Evolutionary conservation across 2,113 vertebrate species (phyloP), one percentile per base, ranked within the genome.

Genomic region (Vidua chalybeata): DNA sequence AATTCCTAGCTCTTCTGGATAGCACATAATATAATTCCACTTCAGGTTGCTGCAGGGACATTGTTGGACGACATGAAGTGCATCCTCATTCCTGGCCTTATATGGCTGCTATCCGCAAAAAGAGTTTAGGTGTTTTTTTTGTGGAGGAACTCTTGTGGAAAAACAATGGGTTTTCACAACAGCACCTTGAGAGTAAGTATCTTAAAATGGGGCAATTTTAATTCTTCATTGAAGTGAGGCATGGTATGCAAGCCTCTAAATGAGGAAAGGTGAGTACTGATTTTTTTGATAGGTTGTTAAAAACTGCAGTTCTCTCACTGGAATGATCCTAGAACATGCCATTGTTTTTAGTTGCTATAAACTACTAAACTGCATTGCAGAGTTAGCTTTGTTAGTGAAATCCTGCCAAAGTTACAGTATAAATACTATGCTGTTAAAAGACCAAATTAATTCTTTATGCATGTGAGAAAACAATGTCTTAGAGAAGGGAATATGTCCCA

Each of bases 41-140:
- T 91, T 69, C 67, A 69, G 49, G 18, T 76, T 69, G 30, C 56
- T 93, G 74, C 39, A 43, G 0, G 0, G 59, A 62, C 15, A 39
- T 92, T 41, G 12, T 41, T 0, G 1, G 30, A 68, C 71, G 48
- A 89, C 6, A 3, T 0, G 0, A 6, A 5, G 12, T 49, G 4
- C 0, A 0, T 56, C 28, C 62, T 79, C 55, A 73, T 64, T 95
- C 58, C 15, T 39, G 62, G 54, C 66, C 74, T 61, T 78, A 3
- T 19, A 52, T 62, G 62, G 62, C 78, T 79, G 52, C 39, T 51
- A 21, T 68, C 15, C 6, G 2, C 27, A 1, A 0, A 15, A 18
- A 45, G 9, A 15, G 30, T 51, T 22, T 1, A 33, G 15, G 4
- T 13, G 9, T 6, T 22, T 55, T 55, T 1, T 12, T 8, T 80